These are phyloP conservation scores for Bos indicus DNA, from an alignment of 2,113 vertebrate species.

Conservation along the genomic window DNA sequence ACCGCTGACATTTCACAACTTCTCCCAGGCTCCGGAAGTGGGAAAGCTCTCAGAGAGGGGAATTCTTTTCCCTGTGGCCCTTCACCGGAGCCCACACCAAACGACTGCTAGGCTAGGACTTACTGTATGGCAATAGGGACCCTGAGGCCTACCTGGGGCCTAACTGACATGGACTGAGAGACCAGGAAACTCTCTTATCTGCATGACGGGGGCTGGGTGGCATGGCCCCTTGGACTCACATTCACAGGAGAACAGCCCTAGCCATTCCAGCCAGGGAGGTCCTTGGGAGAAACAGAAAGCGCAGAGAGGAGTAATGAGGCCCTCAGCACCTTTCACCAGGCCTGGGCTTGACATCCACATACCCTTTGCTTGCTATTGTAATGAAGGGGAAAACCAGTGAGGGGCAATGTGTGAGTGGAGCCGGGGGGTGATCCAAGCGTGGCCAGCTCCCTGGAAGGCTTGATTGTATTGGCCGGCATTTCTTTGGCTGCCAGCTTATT, in stretches of 20 bases:
- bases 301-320: neutral
- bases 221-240: neutral
- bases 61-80: neutral
- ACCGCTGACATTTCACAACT: neutral
- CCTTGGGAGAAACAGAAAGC: neutral
- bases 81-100: neutral
- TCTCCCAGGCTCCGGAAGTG: neutral
- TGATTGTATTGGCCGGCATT: neutral
- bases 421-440: neutral
- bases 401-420: neutral
- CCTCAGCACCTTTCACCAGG: neutral
- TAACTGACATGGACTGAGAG: neutral
- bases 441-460: neutral
- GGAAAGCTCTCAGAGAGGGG: neutral
- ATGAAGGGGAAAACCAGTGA: neutral
- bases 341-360: neutral
- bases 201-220: neutral
- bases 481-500: slow-evolving; percentile 36
- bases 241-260: neutral
- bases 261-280: neutral
- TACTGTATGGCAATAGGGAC: neutral
- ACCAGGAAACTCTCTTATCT: neutral
- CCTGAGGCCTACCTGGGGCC: neutral
- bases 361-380: neutral
- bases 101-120: neutral